Evolutionary conservation across 2,797 vertebrate species (phyloP).

Genomic region (Clarias laeviceps): DNA sequence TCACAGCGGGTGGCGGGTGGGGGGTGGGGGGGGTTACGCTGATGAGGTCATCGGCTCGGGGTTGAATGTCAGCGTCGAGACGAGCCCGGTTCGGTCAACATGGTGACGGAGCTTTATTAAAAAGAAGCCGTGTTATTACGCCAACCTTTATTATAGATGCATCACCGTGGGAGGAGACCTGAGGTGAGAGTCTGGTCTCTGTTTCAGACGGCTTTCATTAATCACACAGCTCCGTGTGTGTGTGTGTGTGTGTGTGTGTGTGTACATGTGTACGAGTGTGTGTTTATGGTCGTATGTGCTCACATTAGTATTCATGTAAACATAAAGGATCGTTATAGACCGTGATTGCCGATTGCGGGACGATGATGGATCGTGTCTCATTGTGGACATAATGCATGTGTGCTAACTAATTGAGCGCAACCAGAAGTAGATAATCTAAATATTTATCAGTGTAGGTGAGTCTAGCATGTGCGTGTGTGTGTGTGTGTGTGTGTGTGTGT

Average conservation of each 20-base stretch:
- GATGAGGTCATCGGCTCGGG: conserved; percentile 68
- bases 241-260: conserved; percentile 33
- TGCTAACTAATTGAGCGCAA: conserved; percentile 64
- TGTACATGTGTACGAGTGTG: conserved; percentile 15
- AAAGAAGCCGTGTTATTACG: conserved; percentile 53
- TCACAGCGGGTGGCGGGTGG: conserved; percentile 17
- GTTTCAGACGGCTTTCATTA: conserved; percentile 60
- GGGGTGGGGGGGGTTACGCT: conserved; percentile 11
- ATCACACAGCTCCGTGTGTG: conserved; percentile 49
- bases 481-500: conserved; percentile 3
- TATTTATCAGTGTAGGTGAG: conserved; percentile 47
- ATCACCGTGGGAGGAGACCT: conserved; percentile 41
- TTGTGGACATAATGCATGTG: conserved; percentile 69
- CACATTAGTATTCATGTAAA: conserved; percentile 70
- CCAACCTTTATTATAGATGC: conserved; percentile 58
- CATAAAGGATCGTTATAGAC: conserved; percentile 65
- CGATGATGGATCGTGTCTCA: conserved; percentile 70
- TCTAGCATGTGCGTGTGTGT: background rate
- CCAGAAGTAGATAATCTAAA: conserved; percentile 51
- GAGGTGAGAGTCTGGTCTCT: conserved; percentile 46
- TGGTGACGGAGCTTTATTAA: conserved; percentile 52
- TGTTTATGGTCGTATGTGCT: conserved; percentile 11
- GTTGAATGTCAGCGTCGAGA: conserved; percentile 44
- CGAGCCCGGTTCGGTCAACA: conserved; percentile 33
- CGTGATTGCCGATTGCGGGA: conserved; percentile 63